Base-by-base conservation (phyloP, 2,113 vertebrate genomes). In the Chroicocephalus ridibundus region DNA sequence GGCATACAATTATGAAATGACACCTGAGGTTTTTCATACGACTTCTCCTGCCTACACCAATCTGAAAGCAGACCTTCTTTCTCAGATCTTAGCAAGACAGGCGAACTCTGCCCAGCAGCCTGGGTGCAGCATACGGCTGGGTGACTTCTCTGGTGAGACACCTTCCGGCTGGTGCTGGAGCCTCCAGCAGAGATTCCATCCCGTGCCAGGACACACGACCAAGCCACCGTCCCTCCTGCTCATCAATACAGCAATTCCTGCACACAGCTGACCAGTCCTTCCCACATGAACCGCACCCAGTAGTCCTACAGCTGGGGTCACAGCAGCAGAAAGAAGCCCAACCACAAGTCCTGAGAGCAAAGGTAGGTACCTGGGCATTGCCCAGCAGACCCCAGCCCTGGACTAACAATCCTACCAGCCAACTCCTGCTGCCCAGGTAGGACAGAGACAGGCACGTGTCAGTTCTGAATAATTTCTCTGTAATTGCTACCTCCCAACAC, bases 281-380 rank as follows among this genome's bases (percentile, higher is more conserved):
- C 18, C 34, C 38, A 36, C 9, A 3, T 7, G 13, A 42, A 26
- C 21, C 1, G 1, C 9, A 47, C 5, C 2, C 32, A 68, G 52
- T 22, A 25, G 19, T 1, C 16, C 25, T 12, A 76, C 42, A 34
- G 31, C 31, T 7, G 68, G 4, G 31, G 5, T 27, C n/a, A 6
- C 1, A 71, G 36, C 44, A 54, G 52, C 0, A 8, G 29, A 16
- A 54, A 9, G n/a, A 66, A 75, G 57, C 42, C 49, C 19, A 57
- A 36, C 52, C 15, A 6, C 44, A 8, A 55, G 57, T 24, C 15
- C 8, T 1, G 2, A 14, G 8, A 6, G 19, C 5, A 2, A 55
- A 13, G 5, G 5, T 4, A 11, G 72, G 1, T 10, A 2, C 7
- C 36, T 8, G 5, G 38, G 68, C 81, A 54, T 3, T 46, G 78